Percentiles rank a stretch among this genome's conserved stretches.
phyloP scores from a whole-genome alignment of 2,113 vertebrate genomes.

The Pygoscelis adeliae region DNA sequence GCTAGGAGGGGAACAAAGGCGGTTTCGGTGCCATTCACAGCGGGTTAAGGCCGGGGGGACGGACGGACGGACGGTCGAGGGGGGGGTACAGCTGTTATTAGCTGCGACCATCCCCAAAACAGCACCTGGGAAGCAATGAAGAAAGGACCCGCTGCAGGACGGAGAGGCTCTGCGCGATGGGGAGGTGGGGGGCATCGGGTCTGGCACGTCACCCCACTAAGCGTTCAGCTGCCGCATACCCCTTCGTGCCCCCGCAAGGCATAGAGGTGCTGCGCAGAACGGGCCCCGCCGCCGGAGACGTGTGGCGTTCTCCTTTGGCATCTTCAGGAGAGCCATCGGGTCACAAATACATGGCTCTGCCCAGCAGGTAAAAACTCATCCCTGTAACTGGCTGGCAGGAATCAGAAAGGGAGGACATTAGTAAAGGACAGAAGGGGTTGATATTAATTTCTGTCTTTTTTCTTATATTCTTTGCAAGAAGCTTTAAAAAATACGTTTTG shows the following conservation, averaged over 20 bases:
- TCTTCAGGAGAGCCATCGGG: neutral
- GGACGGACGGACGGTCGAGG: too few relatives aligned
- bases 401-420: neutral
- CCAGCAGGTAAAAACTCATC: neutral
- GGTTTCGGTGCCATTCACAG: too few relatives aligned
- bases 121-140: too few relatives aligned
- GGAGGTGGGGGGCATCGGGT: neutral
- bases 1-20: too few relatives aligned
- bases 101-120: too few relatives aligned
- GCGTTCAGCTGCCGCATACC: rapidly evolving
- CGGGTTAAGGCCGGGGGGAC: too few relatives aligned
- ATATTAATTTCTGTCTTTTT: rapidly evolving
- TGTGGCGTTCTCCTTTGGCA: neutral
- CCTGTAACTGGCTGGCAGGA: neutral
- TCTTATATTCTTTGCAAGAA: neutral
- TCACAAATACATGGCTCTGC: neutral
- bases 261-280: rapidly evolving
- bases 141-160: too few relatives aligned
- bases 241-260: rapidly evolving
- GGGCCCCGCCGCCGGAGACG: rapidly evolving
- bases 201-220: neutral
- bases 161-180: too few relatives aligned
- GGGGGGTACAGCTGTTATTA: too few relatives aligned
- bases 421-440: too few relatives aligned
- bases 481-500: neutral